Base-by-base conservation (phyloP, 2,888 invertebrate genomes). In the Epinotia demarniana region DNA sequence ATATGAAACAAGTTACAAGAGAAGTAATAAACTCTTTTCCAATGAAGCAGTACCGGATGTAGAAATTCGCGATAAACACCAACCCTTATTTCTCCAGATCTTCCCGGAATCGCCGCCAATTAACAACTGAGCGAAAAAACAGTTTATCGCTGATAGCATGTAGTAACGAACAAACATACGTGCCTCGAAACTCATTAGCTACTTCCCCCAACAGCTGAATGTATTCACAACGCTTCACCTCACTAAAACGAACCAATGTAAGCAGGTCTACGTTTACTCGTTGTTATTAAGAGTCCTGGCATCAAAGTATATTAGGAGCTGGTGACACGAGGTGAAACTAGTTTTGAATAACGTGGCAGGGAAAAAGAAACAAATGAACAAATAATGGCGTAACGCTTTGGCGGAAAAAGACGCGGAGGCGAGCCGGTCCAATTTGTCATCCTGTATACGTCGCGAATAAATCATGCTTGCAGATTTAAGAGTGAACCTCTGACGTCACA, bases 311-410 rank as follows among this genome's bases (percentile, higher is more conserved):
- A 49, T 5, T 49, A 16, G 5, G 16, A 4, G 49, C 5, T 5
- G 49, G 3, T 4, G 49, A 49, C 13, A 5, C 16, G 16, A 13
- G 16, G 16, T 16, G 49, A 16, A 49, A 49, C 49, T 4, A 49
- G 53, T 53, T 3, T 1, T n/a, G 53, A 53, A 53, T 53, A n/a
- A n/a, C 53, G n/a, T 5, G n/a, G n/a, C n/a, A 53, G 8, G 49
- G 78, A 70, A 75, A 76, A 78, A 79, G 82, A 84, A 84, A 87
- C 82, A 85, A 86, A 87, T 84, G 83, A 85, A 84, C 81, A 82
- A 85, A 85, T 86, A 85, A 87, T 85, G 80, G 79, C 78, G 53
- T 78, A 79, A 78, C 79, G 85, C 83, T 87, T 86, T 86, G 82
- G 80, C 78, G 81, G 80, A 81, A 83, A 84, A 81, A 81, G 81